A percentile compares a stretch with the other conserved stretches of the same genome.
Conservation (phyloP, 2,888 invertebrate genomes). For the Glaucopsyche alexis region DNA sequence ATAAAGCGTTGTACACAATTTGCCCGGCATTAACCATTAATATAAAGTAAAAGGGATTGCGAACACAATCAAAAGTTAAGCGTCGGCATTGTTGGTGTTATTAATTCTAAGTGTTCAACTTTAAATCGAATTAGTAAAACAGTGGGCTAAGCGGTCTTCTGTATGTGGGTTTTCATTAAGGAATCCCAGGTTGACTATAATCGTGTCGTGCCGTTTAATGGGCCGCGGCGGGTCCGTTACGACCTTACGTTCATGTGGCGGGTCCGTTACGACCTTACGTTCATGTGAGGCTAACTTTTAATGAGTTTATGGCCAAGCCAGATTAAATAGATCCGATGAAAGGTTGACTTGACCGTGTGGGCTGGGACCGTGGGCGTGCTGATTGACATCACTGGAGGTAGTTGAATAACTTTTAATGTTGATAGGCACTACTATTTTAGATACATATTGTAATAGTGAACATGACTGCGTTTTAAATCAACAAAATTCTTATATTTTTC, state of each 20-base stretch:
- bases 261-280: constrained; percentile 67
- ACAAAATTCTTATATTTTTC: too few relatives aligned
- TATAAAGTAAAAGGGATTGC: constrained; percentile 11
- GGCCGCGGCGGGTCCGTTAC: constrained; percentile 69
- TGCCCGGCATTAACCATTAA: neutral
- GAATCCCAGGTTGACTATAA: constrained; percentile 71
- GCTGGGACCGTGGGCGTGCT: neutral
- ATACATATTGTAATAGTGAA: too few relatives aligned
- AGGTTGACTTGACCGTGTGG: neutral
- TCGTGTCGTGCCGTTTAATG: constrained; percentile 69
- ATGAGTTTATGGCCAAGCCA: constrained; percentile 66
- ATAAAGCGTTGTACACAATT: neutral
- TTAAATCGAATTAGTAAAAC: constrained; percentile 15
- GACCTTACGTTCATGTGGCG: constrained; percentile 66
- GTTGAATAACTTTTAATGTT: neutral
- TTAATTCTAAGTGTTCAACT: constrained; percentile 18
- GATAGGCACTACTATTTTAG: neutral
- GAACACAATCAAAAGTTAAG: constrained; percentile 12
- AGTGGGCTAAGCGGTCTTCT: constrained; percentile 39
- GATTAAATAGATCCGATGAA: constrained; percentile 46
- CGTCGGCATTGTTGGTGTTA: neutral
- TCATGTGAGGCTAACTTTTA: constrained; percentile 71
- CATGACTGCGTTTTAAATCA: too few relatives aligned
- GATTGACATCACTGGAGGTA: neutral
- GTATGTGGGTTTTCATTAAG: constrained; percentile 67